Percentiles rank a stretch among this genome's conserved stretches.
Evolutionary conservation across 2,888 invertebrate species (phyloP).

Genomic region (Pristionchus exspectatus): DNA sequence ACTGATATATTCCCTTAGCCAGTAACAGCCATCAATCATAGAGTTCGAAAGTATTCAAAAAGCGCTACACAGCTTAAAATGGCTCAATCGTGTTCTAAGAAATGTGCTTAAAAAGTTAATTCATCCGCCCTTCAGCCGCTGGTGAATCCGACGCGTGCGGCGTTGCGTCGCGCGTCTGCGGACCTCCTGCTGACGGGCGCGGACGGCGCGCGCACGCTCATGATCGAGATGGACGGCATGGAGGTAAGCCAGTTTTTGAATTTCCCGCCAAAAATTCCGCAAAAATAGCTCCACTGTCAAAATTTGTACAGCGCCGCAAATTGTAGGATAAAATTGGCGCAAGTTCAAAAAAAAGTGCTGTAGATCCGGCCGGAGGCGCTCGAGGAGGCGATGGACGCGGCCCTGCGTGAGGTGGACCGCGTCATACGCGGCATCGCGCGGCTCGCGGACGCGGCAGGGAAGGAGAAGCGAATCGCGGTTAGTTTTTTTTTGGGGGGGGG

Average conservation of each 20-base stretch:
- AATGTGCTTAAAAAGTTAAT: too few relatives aligned
- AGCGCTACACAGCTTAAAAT: too few relatives aligned
- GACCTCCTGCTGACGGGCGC: constrained; percentile 92
- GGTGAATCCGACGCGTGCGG: constrained; percentile 90
- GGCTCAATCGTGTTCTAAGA: too few relatives aligned
- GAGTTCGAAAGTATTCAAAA: too few relatives aligned
- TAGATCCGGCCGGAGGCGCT: constrained; percentile 61
- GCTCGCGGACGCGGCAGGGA: constrained; percentile 58
- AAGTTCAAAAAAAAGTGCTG: constrained; percentile 8
- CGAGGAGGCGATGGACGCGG: constrained; percentile 65
- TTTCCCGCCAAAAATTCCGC: neutral
- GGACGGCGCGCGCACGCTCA: constrained; percentile 78
- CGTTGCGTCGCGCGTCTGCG: constrained; percentile 87
- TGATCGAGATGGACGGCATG: constrained; percentile 78
- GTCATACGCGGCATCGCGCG: constrained; percentile 80
- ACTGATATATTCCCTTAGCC: too few relatives aligned
- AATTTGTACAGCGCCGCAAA: neutral
- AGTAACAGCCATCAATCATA: too few relatives aligned
- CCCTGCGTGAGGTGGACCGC: constrained; percentile 62
- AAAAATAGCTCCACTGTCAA: constrained; percentile 49
- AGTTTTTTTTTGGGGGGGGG: neutral
- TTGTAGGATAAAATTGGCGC: neutral
- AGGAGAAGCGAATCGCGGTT: constrained; percentile 59
- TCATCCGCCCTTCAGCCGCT: constrained; percentile 82
- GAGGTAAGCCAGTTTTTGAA: constrained; percentile 57